Conservation (phyloP, 1,140 invertebrate species). For the Drosophila ercepeae region DNA sequence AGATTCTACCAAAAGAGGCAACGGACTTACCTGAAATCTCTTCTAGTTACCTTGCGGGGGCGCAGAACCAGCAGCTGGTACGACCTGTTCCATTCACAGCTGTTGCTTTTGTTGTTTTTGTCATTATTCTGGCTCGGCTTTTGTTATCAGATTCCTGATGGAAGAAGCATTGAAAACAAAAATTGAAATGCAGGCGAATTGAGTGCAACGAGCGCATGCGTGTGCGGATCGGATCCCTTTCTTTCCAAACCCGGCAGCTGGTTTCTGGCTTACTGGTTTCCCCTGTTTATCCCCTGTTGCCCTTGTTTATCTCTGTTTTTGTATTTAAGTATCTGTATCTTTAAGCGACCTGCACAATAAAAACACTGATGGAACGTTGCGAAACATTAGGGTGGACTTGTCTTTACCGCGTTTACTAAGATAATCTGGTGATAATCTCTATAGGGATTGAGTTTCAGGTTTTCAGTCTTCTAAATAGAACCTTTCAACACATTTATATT, state of each 20-base stretch:
- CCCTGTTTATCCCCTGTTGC: slow-evolving; percentile 25
- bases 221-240: slow-evolving; percentile 35
- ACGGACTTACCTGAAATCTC: background rate
- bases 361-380: slow-evolving; percentile 24
- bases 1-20: background rate
- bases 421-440: too few species aligned
- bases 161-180: slow-evolving; percentile 1
- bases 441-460: too few species aligned
- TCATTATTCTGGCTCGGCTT: slow-evolving; percentile 39
- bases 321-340: background rate
- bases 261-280: slow-evolving; percentile 34
- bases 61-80: slow-evolving; percentile 15
- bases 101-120: slow-evolving; percentile 54
- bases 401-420: too few species aligned
- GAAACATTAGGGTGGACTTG: slow-evolving; percentile 14
- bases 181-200: slow-evolving; percentile 54
- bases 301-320: slow-evolving; percentile 29
- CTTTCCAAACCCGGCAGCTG: slow-evolving; percentile 40
- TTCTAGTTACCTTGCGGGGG: background rate
- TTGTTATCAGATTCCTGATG: slow-evolving; percentile 73
- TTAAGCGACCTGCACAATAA: slow-evolving; percentile 60
- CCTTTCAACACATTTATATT: too few species aligned
- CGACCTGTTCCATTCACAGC: slow-evolving; percentile 58
- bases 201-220: slow-evolving; percentile 44
- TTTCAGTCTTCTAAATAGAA: background rate